phyloP scores from a whole-genome alignment of 2,113 vertebrate species.

The Mobula birostris region DNA sequence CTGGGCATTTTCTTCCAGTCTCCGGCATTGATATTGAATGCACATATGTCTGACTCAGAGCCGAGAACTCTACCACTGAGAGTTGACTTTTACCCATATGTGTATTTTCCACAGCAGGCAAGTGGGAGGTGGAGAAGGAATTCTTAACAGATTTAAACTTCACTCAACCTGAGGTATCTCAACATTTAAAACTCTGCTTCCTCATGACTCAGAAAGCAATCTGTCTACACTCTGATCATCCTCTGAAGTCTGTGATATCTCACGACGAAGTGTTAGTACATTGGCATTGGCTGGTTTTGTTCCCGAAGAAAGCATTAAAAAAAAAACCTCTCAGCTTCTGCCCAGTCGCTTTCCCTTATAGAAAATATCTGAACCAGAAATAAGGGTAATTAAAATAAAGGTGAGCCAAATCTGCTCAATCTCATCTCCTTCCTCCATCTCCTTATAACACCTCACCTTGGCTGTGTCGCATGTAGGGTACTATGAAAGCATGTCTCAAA shows the following conservation, averaged over 20 bases:
- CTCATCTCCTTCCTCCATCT: neutral
- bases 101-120: too few relatives aligned
- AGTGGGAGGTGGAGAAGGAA: neutral
- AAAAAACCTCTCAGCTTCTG: neutral
- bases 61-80: neutral
- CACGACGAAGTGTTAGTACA: neutral
- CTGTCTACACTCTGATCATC: neutral
- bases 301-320: neutral
- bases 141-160: neutral
- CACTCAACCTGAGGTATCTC: neutral
- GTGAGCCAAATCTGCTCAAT: neutral
- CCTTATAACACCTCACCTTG: too few relatives aligned
- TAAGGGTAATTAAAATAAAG: neutral
- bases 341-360: neutral
- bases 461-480: neutral
- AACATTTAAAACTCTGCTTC: neutral
- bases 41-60: neutral
- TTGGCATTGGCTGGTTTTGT: neutral
- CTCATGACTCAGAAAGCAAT: neutral
- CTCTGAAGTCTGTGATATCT: neutral
- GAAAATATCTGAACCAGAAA: neutral
- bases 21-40: neutral
- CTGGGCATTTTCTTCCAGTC: neutral
- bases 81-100: neutral
- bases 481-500: neutral